Conservation (phyloP, 2,113 vertebrate genomes). For the Illadopsis cleaveri region DNA sequence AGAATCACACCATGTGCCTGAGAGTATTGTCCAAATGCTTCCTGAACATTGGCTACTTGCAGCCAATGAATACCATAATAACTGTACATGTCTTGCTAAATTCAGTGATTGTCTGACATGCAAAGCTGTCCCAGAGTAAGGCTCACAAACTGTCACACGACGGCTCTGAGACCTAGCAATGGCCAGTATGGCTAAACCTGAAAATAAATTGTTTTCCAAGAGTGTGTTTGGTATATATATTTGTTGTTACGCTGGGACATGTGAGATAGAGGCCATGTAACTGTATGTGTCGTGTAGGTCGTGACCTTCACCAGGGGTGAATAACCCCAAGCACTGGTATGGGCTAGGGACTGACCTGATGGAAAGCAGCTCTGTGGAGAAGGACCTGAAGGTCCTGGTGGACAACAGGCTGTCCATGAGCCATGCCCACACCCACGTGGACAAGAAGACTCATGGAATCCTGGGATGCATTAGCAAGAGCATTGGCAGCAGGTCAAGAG, state of each 20-base stretch:
- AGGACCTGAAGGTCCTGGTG: neutral
- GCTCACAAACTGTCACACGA: neutral
- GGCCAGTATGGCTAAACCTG: too few species aligned
- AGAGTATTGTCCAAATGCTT: neutral
- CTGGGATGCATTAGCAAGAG: neutral
- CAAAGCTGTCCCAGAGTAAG: neutral
- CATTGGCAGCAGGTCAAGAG: neutral
- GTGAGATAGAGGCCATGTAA: rapidly evolving
- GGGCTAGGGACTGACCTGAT: neutral
- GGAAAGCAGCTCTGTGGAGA: neutral
- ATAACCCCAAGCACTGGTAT: neutral
- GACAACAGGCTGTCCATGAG: neutral
- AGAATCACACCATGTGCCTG: neutral
- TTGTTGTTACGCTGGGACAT: rapidly evolving
- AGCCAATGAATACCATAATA: neutral
- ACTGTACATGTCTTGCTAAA: neutral
- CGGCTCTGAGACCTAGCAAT: neutral
- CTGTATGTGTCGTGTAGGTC: rapidly evolving
- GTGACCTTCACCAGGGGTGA: neutral
- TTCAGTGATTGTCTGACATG: neutral
- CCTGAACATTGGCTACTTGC: neutral
- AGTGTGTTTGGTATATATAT: too few species aligned
- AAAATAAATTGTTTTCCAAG: rapidly evolving
- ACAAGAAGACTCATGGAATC: neutral
- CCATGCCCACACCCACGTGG: rapidly evolving